A percentile compares a stretch with the other conserved stretches of the same genome.
phyloP scores from a whole-genome alignment of 1,140 invertebrate genomes.

The Zaprionus vittiger region DNA sequence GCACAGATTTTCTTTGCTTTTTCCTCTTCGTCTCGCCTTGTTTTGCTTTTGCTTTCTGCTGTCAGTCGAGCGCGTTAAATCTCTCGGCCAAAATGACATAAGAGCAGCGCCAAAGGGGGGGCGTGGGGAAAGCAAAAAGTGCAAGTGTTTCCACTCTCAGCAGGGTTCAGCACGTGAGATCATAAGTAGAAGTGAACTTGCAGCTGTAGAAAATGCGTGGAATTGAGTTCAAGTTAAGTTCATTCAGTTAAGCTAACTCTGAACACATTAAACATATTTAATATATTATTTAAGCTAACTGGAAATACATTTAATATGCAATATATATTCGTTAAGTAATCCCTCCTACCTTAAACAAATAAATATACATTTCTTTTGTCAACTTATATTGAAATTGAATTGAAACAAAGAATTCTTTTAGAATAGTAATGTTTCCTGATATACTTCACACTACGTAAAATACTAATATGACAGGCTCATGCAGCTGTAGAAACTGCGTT shows the following conservation, averaged over 20 bases:
- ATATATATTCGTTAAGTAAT: not conserved
- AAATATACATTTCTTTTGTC: too few relatives aligned
- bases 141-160: conserved; percentile 27
- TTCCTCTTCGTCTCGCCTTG: conserved; percentile 8
- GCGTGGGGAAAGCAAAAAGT: conserved; percentile 28
- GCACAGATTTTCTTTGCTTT: conserved; percentile 42
- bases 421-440: too few relatives aligned
- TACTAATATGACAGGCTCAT: too few relatives aligned
- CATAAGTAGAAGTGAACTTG: not conserved
- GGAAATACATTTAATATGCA: not conserved
- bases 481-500: too few relatives aligned
- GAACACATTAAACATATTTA: not conserved
- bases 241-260: not conserved
- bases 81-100: conserved; percentile 56
- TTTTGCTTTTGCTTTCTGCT: conserved; percentile 19
- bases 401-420: too few relatives aligned
- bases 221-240: not conserved
- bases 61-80: conserved; percentile 62
- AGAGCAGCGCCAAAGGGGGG: conserved; percentile 28
- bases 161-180: not conserved
- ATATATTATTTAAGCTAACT: not conserved
- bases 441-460: too few relatives aligned
- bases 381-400: too few relatives aligned
- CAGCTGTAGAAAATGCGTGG: not conserved
- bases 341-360: not conserved